These are phyloP conservation scores for Pardalotus punctatus DNA, from an alignment of 2,113 vertebrate genomes.

Conservation along the genomic window DNA sequence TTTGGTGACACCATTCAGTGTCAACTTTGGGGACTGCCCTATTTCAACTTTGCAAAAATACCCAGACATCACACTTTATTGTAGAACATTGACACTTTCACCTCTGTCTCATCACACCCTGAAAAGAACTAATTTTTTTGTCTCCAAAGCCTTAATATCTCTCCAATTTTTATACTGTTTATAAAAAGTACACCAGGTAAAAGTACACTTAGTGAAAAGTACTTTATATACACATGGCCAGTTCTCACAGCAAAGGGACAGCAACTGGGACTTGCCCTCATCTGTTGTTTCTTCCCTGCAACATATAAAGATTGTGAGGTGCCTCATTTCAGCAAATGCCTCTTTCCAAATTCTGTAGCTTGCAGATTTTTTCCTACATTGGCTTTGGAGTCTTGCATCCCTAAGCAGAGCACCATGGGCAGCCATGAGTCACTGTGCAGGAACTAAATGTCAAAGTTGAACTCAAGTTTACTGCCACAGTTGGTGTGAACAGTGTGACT, in stretches of 20 bases:
- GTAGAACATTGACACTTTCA: too few species aligned
- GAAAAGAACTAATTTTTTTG: too few species aligned
- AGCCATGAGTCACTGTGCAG: slow-evolving; percentile 59
- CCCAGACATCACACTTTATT: too few species aligned
- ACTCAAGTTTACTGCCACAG: slow-evolving; percentile 52
- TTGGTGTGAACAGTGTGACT: slow-evolving; percentile 35
- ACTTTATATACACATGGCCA: background rate
- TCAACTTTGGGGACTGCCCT: too few species aligned
- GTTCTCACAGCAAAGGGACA: background rate
- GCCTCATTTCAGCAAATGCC: background rate
- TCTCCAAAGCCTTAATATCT: too few species aligned
- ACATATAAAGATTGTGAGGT: background rate
- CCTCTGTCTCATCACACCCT: too few species aligned
- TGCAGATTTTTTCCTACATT: background rate
- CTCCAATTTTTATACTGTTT: too few species aligned
- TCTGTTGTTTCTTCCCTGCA: background rate
- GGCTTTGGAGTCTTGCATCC: slow-evolving; percentile 47
- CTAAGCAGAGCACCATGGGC: background rate
- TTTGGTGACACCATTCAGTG: background rate
- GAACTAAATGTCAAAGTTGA: slow-evolving; percentile 77
- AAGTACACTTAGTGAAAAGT: background rate
- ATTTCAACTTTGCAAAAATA: too few species aligned
- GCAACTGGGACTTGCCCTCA: background rate
- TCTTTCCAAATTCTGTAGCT: background rate
- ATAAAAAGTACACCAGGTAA: background rate